phyloP scores from a whole-genome alignment of 2,113 vertebrate species.

The Callocephalon fimbriatum region DNA sequence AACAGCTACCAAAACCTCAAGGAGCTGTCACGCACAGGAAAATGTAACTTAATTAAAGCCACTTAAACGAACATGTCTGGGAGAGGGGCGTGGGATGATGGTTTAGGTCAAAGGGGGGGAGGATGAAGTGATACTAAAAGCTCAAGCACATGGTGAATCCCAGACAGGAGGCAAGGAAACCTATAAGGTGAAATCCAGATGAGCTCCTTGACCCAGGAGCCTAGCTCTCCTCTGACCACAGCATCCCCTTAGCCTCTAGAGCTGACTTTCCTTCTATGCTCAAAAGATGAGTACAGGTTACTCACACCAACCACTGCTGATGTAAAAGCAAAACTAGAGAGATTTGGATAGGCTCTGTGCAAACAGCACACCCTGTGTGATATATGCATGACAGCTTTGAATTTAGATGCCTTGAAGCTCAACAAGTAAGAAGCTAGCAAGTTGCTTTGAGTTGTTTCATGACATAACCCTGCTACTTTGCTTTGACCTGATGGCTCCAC shows the following conservation, averaged over 20 bases:
- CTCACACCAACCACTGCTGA: background rate
- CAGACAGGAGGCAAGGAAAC: background rate
- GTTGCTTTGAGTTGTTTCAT: background rate
- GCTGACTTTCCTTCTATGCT: background rate
- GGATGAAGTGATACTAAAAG: background rate
- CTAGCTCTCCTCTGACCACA: background rate
- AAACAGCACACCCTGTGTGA: background rate
- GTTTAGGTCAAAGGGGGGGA: background rate
- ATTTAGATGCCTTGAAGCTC: background rate
- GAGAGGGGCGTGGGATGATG: background rate
- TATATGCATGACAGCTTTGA: rapidly evolving
- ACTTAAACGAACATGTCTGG: conserved; percentile 41
- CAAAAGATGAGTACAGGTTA: background rate
- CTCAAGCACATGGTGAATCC: background rate
- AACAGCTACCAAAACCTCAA: conserved; percentile 37
- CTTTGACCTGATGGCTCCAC: background rate
- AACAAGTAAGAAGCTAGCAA: background rate
- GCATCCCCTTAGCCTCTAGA: background rate
- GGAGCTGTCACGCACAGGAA: conserved; percentile 35
- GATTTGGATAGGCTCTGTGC: background rate
- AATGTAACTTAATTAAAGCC: conserved; percentile 55
- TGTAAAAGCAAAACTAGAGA: background rate
- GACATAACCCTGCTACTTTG: background rate
- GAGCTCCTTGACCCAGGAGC: background rate
- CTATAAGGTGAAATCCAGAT: background rate